Evolutionary conservation across 1,140 invertebrate species (phyloP).

Genomic region (Dryas iulia): DNA sequence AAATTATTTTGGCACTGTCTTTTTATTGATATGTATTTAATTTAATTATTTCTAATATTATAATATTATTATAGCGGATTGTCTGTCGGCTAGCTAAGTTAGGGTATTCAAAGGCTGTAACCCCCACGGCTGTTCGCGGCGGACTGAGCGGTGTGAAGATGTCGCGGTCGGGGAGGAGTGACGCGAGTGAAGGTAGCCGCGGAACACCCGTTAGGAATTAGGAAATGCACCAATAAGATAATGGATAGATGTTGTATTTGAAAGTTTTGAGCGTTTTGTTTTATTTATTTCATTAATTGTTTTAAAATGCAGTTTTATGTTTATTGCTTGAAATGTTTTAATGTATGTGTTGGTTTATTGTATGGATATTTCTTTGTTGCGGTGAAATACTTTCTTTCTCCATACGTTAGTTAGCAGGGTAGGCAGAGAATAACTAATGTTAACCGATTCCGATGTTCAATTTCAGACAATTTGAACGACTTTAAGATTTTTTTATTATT

Average conservation of each 20-base stretch:
- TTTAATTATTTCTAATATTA: slow-evolving; percentile 45
- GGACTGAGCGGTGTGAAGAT: slow-evolving; percentile 66
- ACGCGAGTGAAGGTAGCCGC: slow-evolving; percentile 61
- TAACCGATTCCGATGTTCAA: no score
- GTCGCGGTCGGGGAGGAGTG: slow-evolving; percentile 48
- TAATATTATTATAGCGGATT: slow-evolving; percentile 21
- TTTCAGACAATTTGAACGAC: no score
- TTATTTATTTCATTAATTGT: no score
- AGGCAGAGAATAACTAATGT: no score
- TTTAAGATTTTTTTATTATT: no score
- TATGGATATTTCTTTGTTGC: no score
- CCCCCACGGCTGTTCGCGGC: slow-evolving; percentile 62
- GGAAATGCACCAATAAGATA: slow-evolving; percentile 53
- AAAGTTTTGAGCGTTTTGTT: slow-evolving; percentile 40
- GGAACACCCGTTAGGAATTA: slow-evolving; percentile 45
- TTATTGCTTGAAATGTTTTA: no score
- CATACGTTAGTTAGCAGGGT: no score
- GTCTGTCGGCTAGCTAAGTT: slow-evolving; percentile 36
- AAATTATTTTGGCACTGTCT: slow-evolving; percentile 54
- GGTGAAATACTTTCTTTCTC: no score
- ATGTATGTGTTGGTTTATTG: no score
- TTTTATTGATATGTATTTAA: slow-evolving; percentile 23
- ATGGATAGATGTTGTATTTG: slow-evolving; percentile 54
- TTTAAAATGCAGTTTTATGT: no score
- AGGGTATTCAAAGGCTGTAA: slow-evolving; percentile 33